Conservation (phyloP, 2,113 vertebrate species). For the Genyomyrus donnyi region DNA sequence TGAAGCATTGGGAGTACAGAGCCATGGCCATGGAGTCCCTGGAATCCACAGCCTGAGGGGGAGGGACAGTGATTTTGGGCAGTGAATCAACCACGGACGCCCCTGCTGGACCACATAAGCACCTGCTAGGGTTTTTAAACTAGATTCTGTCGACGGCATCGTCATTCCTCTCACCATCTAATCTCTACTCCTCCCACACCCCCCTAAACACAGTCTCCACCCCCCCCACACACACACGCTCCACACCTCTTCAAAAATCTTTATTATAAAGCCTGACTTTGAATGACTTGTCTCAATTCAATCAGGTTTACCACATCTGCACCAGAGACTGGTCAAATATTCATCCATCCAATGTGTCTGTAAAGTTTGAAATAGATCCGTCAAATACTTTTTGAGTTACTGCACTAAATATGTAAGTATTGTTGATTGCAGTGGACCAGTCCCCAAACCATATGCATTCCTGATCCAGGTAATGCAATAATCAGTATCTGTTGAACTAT, state of each 20-base stretch:
- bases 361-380: background rate
- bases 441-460: background rate
- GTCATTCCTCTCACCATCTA: background rate
- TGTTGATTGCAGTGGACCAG: background rate
- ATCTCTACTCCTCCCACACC: too few relatives aligned
- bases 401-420: background rate
- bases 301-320: background rate
- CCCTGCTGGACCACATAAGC: background rate
- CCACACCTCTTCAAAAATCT: background rate
- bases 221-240: too few relatives aligned
- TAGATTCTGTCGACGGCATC: background rate
- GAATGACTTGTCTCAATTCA: background rate
- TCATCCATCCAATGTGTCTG: background rate
- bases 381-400: background rate
- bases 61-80: background rate
- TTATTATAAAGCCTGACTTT: background rate
- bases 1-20: conserved; percentile 92
- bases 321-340: background rate
- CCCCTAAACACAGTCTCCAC: too few relatives aligned
- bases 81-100: background rate
- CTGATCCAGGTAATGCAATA: background rate
- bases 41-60: conserved; percentile 80
- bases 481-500: background rate
- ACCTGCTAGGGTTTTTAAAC: background rate
- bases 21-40: conserved; percentile 97